phyloP scores from a whole-genome alignment of 2,888 invertebrate genomes.

The Stenodera caucasica region DNA sequence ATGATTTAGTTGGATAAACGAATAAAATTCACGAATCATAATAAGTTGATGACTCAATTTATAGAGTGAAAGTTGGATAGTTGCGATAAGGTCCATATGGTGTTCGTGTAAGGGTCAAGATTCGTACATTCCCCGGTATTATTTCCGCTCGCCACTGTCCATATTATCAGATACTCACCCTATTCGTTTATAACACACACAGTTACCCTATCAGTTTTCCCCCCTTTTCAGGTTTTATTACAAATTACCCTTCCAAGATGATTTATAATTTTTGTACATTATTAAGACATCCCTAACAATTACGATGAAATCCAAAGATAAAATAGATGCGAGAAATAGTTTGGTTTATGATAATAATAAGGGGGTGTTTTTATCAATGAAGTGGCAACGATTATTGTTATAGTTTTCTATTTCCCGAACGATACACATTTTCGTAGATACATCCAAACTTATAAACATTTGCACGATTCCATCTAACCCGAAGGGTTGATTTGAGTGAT shows the following conservation, averaged over 20 bases:
- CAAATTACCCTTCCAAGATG: conserved; percentile 1
- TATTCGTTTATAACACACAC: neutral
- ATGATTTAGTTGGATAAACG: no score
- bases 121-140: neutral
- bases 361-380: no score
- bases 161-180: neutral
- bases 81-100: conserved; percentile 4
- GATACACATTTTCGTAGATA: neutral
- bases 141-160: neutral
- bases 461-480: no score
- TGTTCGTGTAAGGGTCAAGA: neutral
- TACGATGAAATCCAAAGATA: neutral
- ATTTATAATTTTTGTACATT: conserved; percentile 7
- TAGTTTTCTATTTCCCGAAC: neutral
- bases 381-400: neutral
- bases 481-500: no score
- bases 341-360: no score
- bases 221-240: conserved; percentile 1
- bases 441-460: no score
- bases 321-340: neutral
- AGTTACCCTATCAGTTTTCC: neutral
- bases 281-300: conserved; percentile 5
- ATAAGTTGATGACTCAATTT: neutral
- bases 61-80: neutral
- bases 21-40: neutral